phyloP scores from a whole-genome alignment of 37 sponge, comb jelly and placozoan species.

The Crambe crambe region DNA sequence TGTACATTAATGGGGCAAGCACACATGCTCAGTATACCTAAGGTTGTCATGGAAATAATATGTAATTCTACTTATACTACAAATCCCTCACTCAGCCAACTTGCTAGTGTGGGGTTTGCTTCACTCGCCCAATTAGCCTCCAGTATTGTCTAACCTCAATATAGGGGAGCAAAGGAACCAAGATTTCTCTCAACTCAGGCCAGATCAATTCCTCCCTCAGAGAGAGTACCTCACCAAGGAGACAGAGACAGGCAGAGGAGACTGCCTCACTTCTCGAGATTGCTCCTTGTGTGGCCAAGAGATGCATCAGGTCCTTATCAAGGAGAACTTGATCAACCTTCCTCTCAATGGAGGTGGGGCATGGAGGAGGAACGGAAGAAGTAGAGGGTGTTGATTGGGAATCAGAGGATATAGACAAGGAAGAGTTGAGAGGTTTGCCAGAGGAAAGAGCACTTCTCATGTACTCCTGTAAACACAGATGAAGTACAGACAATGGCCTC shows the following conservation, averaged over 20 bases:
- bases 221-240: background rate
- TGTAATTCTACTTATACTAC: background rate
- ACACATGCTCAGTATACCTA: too few relatives aligned
- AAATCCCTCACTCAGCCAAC: background rate
- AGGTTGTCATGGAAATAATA: too few relatives aligned
- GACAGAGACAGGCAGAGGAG: background rate
- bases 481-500: too few relatives aligned
- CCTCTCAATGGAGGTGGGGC: background rate
- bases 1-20: too few relatives aligned
- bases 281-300: constrained; percentile 14
- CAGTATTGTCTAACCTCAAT: too few relatives aligned
- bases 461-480: background rate
- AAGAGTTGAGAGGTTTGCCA: background rate
- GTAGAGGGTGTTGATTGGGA: background rate
- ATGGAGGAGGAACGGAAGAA: background rate
- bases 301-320: constrained; percentile 3
- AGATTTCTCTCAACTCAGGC: constrained; percentile 7
- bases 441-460: background rate
- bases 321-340: background rate
- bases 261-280: background rate
- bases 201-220: constrained; percentile 6
- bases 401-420: background rate
- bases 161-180: constrained; percentile 22
- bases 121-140: too few relatives aligned
- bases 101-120: background rate